A percentile compares a stretch with the other conserved stretches of the same genome.
phyloP scores from a whole-genome alignment of 1,140 invertebrate genomes.

The Plutomurus gul region DNA sequence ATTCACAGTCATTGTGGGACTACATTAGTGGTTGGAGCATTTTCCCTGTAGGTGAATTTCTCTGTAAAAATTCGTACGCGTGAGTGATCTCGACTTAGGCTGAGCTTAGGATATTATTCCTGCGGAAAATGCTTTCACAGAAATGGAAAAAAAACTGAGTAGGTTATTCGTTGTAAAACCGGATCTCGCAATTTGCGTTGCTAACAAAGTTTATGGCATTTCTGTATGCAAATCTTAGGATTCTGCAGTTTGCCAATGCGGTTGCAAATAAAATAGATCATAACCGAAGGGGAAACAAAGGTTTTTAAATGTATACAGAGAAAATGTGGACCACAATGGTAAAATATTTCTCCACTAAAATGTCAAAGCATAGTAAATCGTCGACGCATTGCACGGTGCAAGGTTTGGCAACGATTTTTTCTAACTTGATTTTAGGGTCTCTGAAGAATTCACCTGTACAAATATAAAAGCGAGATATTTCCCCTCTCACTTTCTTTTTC shows the following conservation, averaged over 20 bases:
- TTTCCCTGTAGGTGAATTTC: too few species aligned
- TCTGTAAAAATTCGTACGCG: too few species aligned
- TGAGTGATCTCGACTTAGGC: too few species aligned
- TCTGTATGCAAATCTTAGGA: neutral
- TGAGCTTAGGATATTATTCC: too few species aligned
- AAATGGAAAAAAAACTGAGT: too few species aligned
- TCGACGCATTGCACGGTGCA: neutral
- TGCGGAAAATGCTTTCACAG: too few species aligned
- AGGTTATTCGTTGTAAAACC: too few species aligned
- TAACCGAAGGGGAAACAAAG: neutral
- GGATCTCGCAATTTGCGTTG: neutral
- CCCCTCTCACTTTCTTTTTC: too few species aligned
- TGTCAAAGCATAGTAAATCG: slow-evolving; percentile 6
- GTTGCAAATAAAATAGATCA: neutral
- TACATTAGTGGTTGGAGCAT: too few species aligned
- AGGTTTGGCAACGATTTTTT: neutral
- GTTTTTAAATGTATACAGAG: neutral
- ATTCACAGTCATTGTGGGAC: too few species aligned
- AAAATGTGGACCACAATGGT: slow-evolving; percentile 2
- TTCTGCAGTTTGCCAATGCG: neutral
- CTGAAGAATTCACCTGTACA: slow-evolving; percentile 16
- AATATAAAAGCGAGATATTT: slow-evolving; percentile 13
- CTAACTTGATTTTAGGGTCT: slow-evolving; percentile 3
- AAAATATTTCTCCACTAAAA: slow-evolving; percentile 19
- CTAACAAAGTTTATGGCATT: neutral